Evolutionary conservation across 2,888 invertebrate species (phyloP).

Genomic region (Diaprepes abbreviatus): DNA sequence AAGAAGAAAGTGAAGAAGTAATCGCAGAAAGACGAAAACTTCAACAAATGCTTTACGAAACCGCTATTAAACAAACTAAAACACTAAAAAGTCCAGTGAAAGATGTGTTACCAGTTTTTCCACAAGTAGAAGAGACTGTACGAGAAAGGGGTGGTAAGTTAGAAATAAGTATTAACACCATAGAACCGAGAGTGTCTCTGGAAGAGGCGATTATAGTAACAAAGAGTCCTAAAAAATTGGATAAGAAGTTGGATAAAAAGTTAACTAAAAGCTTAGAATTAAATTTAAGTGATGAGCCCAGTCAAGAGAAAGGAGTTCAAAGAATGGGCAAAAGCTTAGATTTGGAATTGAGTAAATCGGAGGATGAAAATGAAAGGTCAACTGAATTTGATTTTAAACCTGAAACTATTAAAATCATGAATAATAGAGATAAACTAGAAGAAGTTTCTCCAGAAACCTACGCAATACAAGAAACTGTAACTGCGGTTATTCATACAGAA

Average conservation of each 20-base stretch:
- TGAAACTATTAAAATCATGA: conserved; percentile 56
- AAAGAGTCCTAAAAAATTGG: conserved; percentile 80
- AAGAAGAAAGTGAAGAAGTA: conserved; percentile 79
- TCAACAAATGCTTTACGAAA: conserved; percentile 82
- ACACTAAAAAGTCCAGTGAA: conserved; percentile 82
- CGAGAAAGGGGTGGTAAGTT: conserved; percentile 81
- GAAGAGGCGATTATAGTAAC: conserved; percentile 84
- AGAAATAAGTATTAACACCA: conserved; percentile 79
- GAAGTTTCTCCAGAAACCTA: conserved; percentile 62
- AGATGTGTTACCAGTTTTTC: conserved; percentile 79
- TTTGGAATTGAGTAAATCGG: conserved; percentile 62
- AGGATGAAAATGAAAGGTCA: conserved; percentile 55
- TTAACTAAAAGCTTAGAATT: conserved; percentile 77
- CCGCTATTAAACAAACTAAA: conserved; percentile 81
- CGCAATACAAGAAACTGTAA: conserved; percentile 57
- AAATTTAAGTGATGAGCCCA: conserved; percentile 68
- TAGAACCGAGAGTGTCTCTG: conserved; percentile 64
- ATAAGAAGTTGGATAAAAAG: conserved; percentile 69
- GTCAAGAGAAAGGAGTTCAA: conserved; percentile 60
- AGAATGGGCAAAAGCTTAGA: conserved; percentile 67
- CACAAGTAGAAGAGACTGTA: conserved; percentile 81
- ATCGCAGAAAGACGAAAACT: conserved; percentile 80
- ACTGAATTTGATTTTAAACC: conserved; percentile 64
- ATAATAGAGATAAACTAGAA: conserved; percentile 54
- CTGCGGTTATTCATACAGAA: conserved; percentile 57